Evolutionary conservation across 2,113 vertebrate species (phyloP).

Genomic region (Capreolus pygargus): DNA sequence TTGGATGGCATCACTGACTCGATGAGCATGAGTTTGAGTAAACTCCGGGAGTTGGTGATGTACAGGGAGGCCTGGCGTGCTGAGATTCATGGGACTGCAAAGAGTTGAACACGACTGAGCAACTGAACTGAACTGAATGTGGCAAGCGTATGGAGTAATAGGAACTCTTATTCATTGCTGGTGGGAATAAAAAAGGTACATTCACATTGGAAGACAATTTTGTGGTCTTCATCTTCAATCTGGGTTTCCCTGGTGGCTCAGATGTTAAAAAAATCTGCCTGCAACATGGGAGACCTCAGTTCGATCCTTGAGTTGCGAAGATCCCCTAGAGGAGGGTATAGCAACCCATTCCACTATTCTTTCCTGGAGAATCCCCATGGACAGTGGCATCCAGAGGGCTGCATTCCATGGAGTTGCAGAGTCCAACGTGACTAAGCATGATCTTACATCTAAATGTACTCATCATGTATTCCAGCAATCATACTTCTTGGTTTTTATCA

Average conservation of each 20-base stretch:
- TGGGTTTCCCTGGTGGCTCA: not conserved
- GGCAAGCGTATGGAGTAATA: not conserved
- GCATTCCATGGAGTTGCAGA: not conserved
- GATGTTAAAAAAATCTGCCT: not conserved
- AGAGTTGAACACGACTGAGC: not conserved
- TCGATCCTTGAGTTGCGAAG: not conserved
- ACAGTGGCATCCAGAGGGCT: not conserved
- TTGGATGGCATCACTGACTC: not conserved
- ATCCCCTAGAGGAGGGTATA: not conserved
- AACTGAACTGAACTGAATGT: not conserved
- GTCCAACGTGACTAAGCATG: fast-evolving
- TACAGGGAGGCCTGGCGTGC: fast-evolving
- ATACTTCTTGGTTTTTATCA: not conserved
- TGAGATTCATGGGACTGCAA: not conserved
- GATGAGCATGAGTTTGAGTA: not conserved
- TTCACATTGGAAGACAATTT: not conserved
- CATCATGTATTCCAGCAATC: not conserved
- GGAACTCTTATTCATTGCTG: not conserved
- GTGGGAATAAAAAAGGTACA: not conserved
- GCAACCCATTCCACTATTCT: not conserved
- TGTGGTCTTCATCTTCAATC: not conserved
- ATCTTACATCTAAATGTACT: not conserved
- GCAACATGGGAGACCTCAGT: not conserved
- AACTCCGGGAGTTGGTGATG: not conserved
- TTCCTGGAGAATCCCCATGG: not conserved